Base-by-base conservation (phyloP, 2,888 invertebrate species). In the Malthinus flaveolus region DNA sequence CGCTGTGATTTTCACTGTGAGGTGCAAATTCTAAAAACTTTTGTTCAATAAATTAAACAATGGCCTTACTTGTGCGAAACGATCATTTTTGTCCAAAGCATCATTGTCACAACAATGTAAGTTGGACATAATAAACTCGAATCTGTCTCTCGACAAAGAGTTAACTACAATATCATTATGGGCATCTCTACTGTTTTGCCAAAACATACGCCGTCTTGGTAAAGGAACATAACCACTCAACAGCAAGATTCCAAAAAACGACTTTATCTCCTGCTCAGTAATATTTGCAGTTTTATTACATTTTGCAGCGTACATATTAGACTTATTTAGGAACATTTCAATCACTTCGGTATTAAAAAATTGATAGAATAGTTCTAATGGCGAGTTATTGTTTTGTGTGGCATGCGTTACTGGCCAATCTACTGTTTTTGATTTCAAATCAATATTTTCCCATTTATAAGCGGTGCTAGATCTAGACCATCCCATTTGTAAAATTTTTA, bases 91-190 rank as follows among this genome's bases (percentile, higher is more conserved):
- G 42, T 63, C 56, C 6, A 70, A 32, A 53, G 60, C 61, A 46
- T 61, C 56, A 63, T 71, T 70, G 45, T 71, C 69, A 9, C 60
- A 64, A 31, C 64, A 62, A 63, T 71, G 70, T 15, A 73, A 61
- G 56, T 66, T 68, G 37, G 60, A 60, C 48, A 70, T 56, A 32
- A 71, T 62, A 50, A 64, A 64, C 57, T 67, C 67, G 62, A 71
- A 70, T 35, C 66, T 35, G 59, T 71, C 63, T 56, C 72, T 44
- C 9, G 63, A 59, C 58, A 71, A 66, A 32, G 65, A 61, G 59
- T 61, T 47, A 34, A 59, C 57, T n/a, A 71, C 68, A 39, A 61
- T 61, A n/a, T n/a, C n/a, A 64, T 67, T 66, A 55, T 59, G 57
- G 11, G 63, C 60, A 49, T n/a, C n/a, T 71, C 70, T 59, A 47